Conservation (phyloP, 1,140 invertebrate species). For the Drosophila obscura region DNA sequence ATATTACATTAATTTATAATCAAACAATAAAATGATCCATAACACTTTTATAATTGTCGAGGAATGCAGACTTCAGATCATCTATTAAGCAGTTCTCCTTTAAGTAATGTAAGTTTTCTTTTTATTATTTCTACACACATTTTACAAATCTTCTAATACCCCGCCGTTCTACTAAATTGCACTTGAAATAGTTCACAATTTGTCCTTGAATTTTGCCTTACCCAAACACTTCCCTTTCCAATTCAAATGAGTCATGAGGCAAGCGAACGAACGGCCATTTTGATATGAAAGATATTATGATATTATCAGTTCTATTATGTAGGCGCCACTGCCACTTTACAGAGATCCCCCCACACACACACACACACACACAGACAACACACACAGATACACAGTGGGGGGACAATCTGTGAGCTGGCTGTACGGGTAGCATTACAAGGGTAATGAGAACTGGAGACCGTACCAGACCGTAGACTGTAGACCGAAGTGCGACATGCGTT, state of each 20-base stretch:
- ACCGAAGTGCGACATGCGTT: slow-evolving; percentile 43
- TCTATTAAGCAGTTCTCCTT: no score
- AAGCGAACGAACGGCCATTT: slow-evolving; percentile 48
- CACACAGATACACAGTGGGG: slow-evolving; percentile 1
- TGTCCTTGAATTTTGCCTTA: slow-evolving; percentile 31
- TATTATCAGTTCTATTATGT: slow-evolving; percentile 73
- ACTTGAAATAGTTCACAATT: slow-evolving; percentile 4
- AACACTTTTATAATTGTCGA: no score
- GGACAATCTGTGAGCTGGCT: slow-evolving; percentile 40
- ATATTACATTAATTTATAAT: no score
- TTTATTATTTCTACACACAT: not conserved
- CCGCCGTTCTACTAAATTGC: not conserved
- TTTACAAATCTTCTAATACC: not conserved
- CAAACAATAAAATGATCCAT: no score
- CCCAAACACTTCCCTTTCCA: slow-evolving; percentile 7
- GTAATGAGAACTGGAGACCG: slow-evolving; percentile 39
- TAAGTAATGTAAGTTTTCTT: no score
- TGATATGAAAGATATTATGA: slow-evolving; percentile 62
- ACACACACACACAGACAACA: slow-evolving; percentile 1
- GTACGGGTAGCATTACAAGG: slow-evolving; percentile 54
- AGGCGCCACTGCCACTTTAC: slow-evolving; percentile 77
- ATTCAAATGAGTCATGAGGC: slow-evolving; percentile 41
- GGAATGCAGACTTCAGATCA: no score
- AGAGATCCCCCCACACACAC: slow-evolving; percentile 59
- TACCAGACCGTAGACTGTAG: slow-evolving; percentile 18